Percentiles rank a stretch among this genome's conserved stretches.
These are phyloP conservation scores for Nannospalax galili DNA, from an alignment of 2,113 vertebrate species.

Conservation along the genomic window DNA sequence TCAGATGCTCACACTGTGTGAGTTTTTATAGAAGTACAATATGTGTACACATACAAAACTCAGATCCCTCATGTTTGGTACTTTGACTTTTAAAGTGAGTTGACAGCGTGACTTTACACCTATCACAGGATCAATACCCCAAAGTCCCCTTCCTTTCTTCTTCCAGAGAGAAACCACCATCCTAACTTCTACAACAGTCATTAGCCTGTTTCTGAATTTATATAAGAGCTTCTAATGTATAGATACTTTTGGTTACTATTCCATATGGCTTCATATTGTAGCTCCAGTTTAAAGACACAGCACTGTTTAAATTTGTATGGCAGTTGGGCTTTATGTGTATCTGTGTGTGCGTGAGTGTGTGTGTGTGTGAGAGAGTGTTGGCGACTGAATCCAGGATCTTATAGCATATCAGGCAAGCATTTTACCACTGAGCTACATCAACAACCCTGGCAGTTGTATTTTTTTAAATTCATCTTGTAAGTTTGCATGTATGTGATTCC, in stretches of 20 bases:
- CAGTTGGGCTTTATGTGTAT: neutral
- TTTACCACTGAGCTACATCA: neutral
- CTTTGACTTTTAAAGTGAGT: neutral
- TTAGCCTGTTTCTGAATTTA: neutral
- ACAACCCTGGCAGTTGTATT: neutral
- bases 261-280: neutral
- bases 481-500: neutral
- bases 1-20: neutral
- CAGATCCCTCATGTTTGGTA: neutral
- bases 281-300: neutral
- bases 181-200: neutral
- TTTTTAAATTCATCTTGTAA: neutral
- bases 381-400: neutral
- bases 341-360: neutral
- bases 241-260: neutral
- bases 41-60: neutral
- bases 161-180: neutral
- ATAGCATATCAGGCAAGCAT: neutral
- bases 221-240: neutral
- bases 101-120: neutral
- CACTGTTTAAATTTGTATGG: neutral
- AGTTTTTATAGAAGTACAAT: neutral
- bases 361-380: neutral
- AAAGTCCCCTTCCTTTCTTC: neutral
- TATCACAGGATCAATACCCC: neutral